Evolutionary conservation across 2,888 invertebrate species (phyloP).

Genomic region (Linnaemya tessellans): DNA sequence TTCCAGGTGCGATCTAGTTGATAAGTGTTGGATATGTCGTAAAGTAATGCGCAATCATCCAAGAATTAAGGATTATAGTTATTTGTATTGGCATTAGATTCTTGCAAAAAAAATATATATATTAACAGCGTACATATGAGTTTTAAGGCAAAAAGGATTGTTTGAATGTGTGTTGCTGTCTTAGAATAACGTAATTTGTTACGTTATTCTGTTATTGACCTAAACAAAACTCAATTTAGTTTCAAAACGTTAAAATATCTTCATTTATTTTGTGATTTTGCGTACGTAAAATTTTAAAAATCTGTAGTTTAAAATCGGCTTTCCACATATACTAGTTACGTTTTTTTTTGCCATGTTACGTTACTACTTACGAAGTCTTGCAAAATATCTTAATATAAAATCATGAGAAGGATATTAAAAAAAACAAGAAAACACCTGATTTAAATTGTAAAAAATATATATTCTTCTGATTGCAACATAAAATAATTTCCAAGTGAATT

Average conservation of each 20-base stretch:
- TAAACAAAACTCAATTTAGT: not conserved
- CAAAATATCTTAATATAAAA: too few species aligned
- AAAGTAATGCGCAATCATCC: conserved; percentile 82
- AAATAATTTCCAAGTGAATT: too few species aligned
- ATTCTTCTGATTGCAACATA: too few species aligned
- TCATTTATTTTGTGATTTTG: too few species aligned
- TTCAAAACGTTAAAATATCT: too few species aligned
- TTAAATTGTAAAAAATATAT: not conserved
- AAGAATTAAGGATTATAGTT: conserved; percentile 80
- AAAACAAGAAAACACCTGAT: not conserved
- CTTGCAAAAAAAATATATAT: not conserved
- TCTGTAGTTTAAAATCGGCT: not conserved
- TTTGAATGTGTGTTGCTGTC: not conserved
- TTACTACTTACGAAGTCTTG: not conserved
- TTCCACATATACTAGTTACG: not conserved
- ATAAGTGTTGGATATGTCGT: conserved; percentile 83
- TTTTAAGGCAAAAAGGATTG: conserved; percentile 37
- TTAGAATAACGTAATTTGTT: not conserved
- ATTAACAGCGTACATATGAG: not conserved
- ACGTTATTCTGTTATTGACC: not conserved
- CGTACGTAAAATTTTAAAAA: not conserved
- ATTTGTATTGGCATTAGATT: conserved; percentile 74
- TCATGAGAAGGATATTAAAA: too few species aligned
- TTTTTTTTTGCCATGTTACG: conserved; percentile 1
- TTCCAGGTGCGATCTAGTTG: conserved; percentile 82